phyloP scores from a whole-genome alignment of 2,797 vertebrate genomes.

The Centroberyx gerrardi region DNA sequence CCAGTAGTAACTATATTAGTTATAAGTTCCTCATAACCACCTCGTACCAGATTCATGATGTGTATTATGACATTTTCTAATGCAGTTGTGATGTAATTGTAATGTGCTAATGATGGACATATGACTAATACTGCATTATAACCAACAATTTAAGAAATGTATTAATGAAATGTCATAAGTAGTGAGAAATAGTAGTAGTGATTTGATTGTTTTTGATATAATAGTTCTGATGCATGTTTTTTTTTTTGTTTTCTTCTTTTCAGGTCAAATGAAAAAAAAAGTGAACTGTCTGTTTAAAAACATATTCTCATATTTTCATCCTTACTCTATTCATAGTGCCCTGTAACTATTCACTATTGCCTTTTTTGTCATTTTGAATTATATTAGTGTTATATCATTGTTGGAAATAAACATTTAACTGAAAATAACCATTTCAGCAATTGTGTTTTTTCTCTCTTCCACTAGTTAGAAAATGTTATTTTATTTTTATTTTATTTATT shows the following conservation, averaged over 20 bases:
- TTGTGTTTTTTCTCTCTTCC: not conserved
- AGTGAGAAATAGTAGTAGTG: not conserved
- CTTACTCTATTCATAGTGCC: not conserved
- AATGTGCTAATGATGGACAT: too few species aligned
- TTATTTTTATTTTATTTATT: too few species aligned
- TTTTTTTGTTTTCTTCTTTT: conserved; percentile 36
- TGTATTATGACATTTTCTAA: too few species aligned
- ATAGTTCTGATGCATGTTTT: not conserved
- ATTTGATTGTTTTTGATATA: not conserved
- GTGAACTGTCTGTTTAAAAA: too few species aligned
- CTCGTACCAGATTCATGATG: too few species aligned
- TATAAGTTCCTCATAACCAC: too few species aligned
- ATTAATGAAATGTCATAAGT: too few species aligned
- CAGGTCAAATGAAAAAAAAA: conserved; percentile 64
- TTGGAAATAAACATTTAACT: conserved; percentile 48
- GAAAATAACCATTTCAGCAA: not conserved
- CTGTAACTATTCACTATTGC: conserved; percentile 46
- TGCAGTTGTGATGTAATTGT: too few species aligned
- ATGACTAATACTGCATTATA: too few species aligned
- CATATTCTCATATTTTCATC: not conserved
- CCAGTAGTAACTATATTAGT: too few species aligned
- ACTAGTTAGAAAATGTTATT: not conserved
- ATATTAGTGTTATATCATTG: conserved; percentile 4
- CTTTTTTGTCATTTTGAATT: conserved; percentile 12
- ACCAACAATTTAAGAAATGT: too few species aligned